phyloP scores from a whole-genome alignment of 2,888 invertebrate genomes.

The Eumerus sabulonum region DNA sequence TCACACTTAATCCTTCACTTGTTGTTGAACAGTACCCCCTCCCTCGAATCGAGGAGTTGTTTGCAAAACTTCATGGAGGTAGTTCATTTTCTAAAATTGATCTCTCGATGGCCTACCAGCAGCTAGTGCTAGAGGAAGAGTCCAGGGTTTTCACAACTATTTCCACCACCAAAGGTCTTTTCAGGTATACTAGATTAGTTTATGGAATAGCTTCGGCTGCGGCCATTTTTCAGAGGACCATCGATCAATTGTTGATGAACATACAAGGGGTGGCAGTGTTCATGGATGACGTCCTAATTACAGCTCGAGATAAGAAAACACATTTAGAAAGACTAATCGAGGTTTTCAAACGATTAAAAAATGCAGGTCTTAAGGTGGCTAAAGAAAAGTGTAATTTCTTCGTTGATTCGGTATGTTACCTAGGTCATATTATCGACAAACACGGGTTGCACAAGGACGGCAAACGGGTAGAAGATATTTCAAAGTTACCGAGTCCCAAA shows the following conservation, averaged over 20 bases:
- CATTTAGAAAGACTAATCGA: too few relatives aligned
- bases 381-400: slow-evolving; percentile 22
- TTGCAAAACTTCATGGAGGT: slow-evolving; percentile 63
- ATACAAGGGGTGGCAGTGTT: slow-evolving; percentile 17
- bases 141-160: slow-evolving; percentile 70
- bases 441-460: neutral
- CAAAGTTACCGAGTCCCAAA: neutral
- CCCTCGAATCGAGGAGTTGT: slow-evolving; percentile 21
- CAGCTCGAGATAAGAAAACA: too few relatives aligned
- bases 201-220: too few relatives aligned
- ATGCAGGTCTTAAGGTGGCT: slow-evolving; percentile 1
- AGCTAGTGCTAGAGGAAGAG: slow-evolving; percentile 71
- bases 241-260: slow-evolving; percentile 71
- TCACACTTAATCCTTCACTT: slow-evolving; percentile 21
- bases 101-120: slow-evolving; percentile 73
- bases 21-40: slow-evolving; percentile 5
- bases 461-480: neutral
- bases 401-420: slow-evolving; percentile 5
- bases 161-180: slow-evolving; percentile 67
- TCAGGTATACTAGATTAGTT: slow-evolving; percentile 56
- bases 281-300: neutral
- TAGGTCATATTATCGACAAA: slow-evolving; percentile 10
- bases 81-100: slow-evolving; percentile 73
- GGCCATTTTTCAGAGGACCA: slow-evolving; percentile 73
- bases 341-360: too few relatives aligned